Conservation (phyloP, 2,888 invertebrate species). For the Eupelmus urozonus region DNA sequence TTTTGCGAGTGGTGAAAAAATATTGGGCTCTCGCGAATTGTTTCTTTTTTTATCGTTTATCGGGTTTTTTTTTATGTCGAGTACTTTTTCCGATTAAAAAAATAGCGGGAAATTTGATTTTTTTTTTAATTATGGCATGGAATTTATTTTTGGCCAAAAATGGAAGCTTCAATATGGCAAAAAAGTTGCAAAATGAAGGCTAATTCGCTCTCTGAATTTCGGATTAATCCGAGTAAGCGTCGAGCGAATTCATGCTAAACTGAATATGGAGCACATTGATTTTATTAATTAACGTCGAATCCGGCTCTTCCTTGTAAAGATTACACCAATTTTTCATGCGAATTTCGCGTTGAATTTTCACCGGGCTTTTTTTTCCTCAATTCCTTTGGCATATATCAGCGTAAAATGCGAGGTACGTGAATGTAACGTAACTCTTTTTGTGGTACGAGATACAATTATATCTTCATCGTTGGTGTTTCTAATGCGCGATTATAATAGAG, state of each 20-base stretch:
- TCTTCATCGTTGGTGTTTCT: constrained; percentile 33
- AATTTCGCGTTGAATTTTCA: constrained; percentile 13
- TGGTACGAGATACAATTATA: constrained; percentile 2
- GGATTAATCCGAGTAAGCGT: background rate
- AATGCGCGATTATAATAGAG: constrained; percentile 17
- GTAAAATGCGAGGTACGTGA: background rate
- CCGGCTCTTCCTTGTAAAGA: background rate
- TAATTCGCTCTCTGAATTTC: background rate
- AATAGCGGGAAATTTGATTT: too few species aligned
- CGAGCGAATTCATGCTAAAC: background rate
- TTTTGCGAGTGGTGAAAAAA: too few species aligned
- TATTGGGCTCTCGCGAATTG: too few species aligned
- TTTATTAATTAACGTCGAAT: background rate
- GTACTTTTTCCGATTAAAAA: too few species aligned
- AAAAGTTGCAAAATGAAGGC: too few species aligned
- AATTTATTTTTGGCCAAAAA: too few species aligned
- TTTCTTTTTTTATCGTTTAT: too few species aligned
- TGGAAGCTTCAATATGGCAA: too few species aligned
- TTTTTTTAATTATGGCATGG: too few species aligned
- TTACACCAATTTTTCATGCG: constrained; percentile 7
- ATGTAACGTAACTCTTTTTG: too few species aligned
- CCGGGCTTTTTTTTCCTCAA: background rate
- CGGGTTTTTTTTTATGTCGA: too few species aligned
- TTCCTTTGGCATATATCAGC: too few species aligned
- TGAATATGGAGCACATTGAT: background rate